These are phyloP conservation scores for Coenonympha arcania DNA, from an alignment of 2,888 invertebrate species.

Conservation along the genomic window DNA sequence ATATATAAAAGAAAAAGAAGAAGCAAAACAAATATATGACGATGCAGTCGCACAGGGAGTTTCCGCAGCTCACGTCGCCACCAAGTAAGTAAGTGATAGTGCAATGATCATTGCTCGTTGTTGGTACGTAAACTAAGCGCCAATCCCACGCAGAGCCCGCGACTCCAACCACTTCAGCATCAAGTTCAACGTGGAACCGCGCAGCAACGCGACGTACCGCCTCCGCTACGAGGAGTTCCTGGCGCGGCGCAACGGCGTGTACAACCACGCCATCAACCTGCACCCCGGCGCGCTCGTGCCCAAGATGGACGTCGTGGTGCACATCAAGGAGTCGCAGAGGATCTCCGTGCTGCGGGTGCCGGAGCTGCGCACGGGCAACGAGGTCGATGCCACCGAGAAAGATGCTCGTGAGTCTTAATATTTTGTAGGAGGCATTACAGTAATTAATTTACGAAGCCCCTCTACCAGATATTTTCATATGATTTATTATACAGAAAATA, in stretches of 20 bases:
- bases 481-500: constrained; percentile 49
- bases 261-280: constrained; percentile 80
- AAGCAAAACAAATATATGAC: constrained; percentile 74
- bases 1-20: constrained; percentile 77
- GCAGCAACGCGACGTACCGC: constrained; percentile 77
- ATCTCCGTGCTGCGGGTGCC: constrained; percentile 77
- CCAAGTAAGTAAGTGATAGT: constrained; percentile 48
- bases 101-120: too few relatives aligned
- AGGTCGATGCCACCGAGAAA: constrained; percentile 70
- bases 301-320: constrained; percentile 76
- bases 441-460: too few relatives aligned
- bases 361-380: constrained; percentile 77
- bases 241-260: constrained; percentile 76
- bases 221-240: constrained; percentile 83
- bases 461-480: not conserved
- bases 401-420: constrained; percentile 55
- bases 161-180: constrained; percentile 82
- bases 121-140: too few relatives aligned
- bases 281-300: constrained; percentile 80
- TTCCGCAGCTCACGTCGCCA: constrained; percentile 76
- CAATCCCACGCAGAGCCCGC: constrained; percentile 76
- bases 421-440: too few relatives aligned
- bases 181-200: constrained; percentile 78
- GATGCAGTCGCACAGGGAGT: constrained; percentile 74
- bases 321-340: constrained; percentile 76